Percentiles rank a stretch among this genome's conserved stretches.
phyloP scores from a whole-genome alignment of 2,797 vertebrate genomes.

The Peromyscus nudipes region DNA sequence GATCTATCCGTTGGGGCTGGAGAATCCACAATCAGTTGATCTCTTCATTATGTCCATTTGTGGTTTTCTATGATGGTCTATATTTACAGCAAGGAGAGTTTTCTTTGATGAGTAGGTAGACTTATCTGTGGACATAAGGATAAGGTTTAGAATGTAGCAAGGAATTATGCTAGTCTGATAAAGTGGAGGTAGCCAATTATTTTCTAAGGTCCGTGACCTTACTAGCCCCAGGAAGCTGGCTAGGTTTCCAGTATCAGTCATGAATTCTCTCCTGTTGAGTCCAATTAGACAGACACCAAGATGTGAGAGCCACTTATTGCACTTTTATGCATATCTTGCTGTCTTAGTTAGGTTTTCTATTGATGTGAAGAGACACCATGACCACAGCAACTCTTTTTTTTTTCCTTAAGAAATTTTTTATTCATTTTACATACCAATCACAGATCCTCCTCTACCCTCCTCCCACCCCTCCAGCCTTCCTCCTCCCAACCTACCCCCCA shows the following conservation, averaged over 20 bases:
- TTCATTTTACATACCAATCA: no score
- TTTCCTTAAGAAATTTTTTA: no score
- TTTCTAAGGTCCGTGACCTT: background rate
- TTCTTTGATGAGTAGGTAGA: background rate
- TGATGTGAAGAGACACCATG: background rate
- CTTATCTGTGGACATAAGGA: background rate
- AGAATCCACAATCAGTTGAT: background rate
- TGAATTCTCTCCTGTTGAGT: background rate
- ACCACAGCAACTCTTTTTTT: background rate
- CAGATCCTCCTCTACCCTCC: no score
- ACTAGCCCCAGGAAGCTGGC: background rate
- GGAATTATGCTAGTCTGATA: background rate
- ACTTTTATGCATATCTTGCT: background rate
- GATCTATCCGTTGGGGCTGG: background rate
- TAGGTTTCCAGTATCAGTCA: background rate
- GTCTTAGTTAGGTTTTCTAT: background rate
- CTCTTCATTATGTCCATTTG: background rate
- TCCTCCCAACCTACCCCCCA: no score
- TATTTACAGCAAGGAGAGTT: background rate
- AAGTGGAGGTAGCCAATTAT: background rate
- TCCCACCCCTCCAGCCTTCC: no score
- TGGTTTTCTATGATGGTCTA: background rate
- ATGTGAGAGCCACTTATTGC: background rate
- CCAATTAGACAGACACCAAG: background rate
- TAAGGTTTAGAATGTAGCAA: background rate